These are phyloP conservation scores for Chloroclystis v-ata DNA, from an alignment of 2,888 invertebrate species.

Conservation along the genomic window DNA sequence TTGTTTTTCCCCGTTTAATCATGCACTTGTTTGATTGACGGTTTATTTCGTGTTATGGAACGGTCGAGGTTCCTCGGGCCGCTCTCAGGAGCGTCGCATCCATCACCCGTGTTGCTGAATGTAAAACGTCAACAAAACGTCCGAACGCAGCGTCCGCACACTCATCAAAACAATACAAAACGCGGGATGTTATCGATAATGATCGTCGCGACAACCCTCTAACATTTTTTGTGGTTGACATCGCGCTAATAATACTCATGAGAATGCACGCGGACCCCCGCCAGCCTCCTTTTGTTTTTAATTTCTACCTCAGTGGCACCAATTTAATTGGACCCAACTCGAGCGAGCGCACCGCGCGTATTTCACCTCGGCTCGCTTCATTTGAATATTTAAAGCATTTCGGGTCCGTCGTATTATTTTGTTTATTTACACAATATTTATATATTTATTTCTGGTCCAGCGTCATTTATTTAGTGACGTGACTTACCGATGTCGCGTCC, in stretches of 20 bases:
- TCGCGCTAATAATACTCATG: constrained; percentile 78
- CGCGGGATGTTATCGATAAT: constrained; percentile 73
- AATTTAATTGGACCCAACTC: constrained; percentile 77
- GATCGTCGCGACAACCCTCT: constrained; percentile 71
- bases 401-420: constrained; percentile 71
- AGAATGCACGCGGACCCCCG: constrained; percentile 74
- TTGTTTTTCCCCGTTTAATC: constrained; percentile 57
- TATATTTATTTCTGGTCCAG: constrained; percentile 72
- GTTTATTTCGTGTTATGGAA: constrained; percentile 42
- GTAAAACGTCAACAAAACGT: constrained; percentile 69
- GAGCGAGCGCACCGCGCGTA: constrained; percentile 75
- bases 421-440: constrained; percentile 77
- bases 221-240: constrained; percentile 76
- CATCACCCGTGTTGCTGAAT: constrained; percentile 60
- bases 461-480: constrained; percentile 77
- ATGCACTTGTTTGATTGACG: constrained; percentile 59
- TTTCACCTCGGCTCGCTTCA: constrained; percentile 76
- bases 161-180: constrained; percentile 78
- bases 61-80: constrained; percentile 16
- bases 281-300: constrained; percentile 77
- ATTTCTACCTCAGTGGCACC: constrained; percentile 79
- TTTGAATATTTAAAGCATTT: constrained; percentile 79
- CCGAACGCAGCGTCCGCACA: constrained; percentile 55
- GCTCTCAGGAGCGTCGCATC: constrained; percentile 40
- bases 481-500: constrained; percentile 76